Evolutionary conservation across 2,888 invertebrate genomes (phyloP), one percentile per base, ranked within the genome.

Genomic region (Sphaerophoria rueppellii): DNA sequence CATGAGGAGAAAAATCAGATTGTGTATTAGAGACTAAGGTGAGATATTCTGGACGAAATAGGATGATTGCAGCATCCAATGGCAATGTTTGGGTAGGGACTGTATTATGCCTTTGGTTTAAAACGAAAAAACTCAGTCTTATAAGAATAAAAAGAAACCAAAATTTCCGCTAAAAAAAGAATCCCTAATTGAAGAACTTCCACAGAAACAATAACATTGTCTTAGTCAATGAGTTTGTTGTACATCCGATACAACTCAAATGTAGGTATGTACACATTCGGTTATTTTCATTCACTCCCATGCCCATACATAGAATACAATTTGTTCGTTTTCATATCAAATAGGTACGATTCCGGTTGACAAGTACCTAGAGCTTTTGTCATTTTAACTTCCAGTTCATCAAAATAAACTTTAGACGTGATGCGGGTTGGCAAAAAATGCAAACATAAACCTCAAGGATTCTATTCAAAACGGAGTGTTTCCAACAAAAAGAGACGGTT

Each of bases 191-290:
- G 67, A 67, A 74, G 54, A 63, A 69, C 37, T 43, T 57, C 11
- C 24, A 16, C 32, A 70, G 46, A 14, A 70, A 54, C 46, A 24
- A 35, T 14, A 14, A 14, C 55, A 63, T 58, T 58, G 50, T 76
- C 46, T 72, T 24, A 40, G 60, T 24, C 40, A 4, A 6, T 40
- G 46, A 40, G 7, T 43, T 2, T 57, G 57, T 24, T 24, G 65
- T 50, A 65, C 63, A 77, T 81, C 77, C 85, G 69, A 60, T 73
- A 69, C 63, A 43, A 69, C 69, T 85, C 76, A 69, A 24, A 1
- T 24, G 24, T 24, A 24, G 24, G 24, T 24, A 24, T 1, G 24
- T 24, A 57, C 61, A 61, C 72, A 61, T 75, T 75, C 43, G 16
- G 48, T 61, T 55, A 46, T 14, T 37, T 63, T 63, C 74, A 35